phyloP scores from a whole-genome alignment of 1,140 invertebrate genomes.

The Maconellicoccus hirsutus region DNA sequence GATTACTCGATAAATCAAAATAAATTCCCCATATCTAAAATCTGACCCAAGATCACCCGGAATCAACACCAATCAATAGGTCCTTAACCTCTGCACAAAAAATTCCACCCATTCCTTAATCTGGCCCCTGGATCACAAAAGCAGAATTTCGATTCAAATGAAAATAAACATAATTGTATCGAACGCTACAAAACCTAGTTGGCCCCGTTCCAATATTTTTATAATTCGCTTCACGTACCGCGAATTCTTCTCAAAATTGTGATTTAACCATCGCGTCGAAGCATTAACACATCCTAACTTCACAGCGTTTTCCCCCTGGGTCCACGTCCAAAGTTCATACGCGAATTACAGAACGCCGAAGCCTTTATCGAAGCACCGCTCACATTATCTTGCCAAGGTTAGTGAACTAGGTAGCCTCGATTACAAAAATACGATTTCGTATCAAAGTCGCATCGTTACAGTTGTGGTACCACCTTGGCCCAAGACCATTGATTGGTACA shows the following conservation, averaged over 20 bases:
- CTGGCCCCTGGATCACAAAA: not conserved
- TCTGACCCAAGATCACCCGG: no score
- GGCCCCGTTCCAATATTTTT: not conserved
- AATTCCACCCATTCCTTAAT: not conserved
- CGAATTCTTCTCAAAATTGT: slow-evolving; percentile 12
- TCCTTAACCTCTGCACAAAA: no score
- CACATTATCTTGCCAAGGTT: slow-evolving; percentile 58
- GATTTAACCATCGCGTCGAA: not conserved
- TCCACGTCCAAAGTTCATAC: slow-evolving; percentile 59
- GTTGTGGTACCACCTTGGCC: slow-evolving; percentile 73
- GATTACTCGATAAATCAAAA: no score
- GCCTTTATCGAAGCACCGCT: slow-evolving; percentile 63
- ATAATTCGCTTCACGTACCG: not conserved
- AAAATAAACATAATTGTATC: slow-evolving; percentile 10
- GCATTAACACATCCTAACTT: slow-evolving; percentile 4
- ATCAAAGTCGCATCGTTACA: slow-evolving; percentile 31
- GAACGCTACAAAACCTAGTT: not conserved
- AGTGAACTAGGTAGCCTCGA: slow-evolving; percentile 30
- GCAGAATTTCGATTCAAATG: not conserved
- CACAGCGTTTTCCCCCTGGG: slow-evolving; percentile 38
- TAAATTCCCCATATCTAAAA: no score
- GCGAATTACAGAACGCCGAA: slow-evolving; percentile 54
- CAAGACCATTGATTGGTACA: slow-evolving; percentile 66
- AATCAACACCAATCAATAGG: no score
- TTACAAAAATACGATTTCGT: slow-evolving; percentile 1